Evolutionary conservation across 2,888 invertebrate species (phyloP), one percentile per base, ranked within the genome.

Genomic region (Lepeophtheirus nordmannii): DNA sequence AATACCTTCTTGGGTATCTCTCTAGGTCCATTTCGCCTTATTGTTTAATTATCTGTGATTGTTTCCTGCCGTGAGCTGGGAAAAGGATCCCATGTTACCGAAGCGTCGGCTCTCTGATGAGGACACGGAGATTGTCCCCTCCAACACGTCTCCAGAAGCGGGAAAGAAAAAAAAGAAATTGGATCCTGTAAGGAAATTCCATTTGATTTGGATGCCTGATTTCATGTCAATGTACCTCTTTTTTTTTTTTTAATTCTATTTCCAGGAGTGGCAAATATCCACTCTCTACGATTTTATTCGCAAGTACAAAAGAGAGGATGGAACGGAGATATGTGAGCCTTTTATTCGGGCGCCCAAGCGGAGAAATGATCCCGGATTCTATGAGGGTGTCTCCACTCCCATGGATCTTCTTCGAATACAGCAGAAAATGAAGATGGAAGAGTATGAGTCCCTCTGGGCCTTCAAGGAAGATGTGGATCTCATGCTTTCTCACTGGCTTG

Each of bases 341-440:
- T 96, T 97, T 74, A 91, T 96, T 71, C 80, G 96, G 71, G 91
- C 88, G 11, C 96, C 97, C 0, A 96, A 96, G 74, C 81, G 93
- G 68, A 82, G 94, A 67, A 93, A 89, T 73, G 90, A 91, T 73
- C 89, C 89, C 1, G 85, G 86, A 67, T 90, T 91, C 74, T 89
- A 90, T 76, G 89, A 90, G 78, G 75, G 74, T 67, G 65, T 98
- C 1, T 82, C 84, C 10, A 89, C 89, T 74, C 97, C 97, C 1
- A 97, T 98, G 74, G 97, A 98, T 76, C 80, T 98, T 73, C 78
- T 94, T 57, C 84, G 88, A 76, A 91, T 98, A 3, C 94, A 96
- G 75, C 94, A 94, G 74, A 97, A 96, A 75, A 78, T 97, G 11
- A 94, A 93, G 81, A 93, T 90, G 0, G 96, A 97, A 72, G 93